These are phyloP conservation scores for Lacerta bilineata DNA, from an alignment of 2,797 vertebrate species.

Conservation along the genomic window DNA sequence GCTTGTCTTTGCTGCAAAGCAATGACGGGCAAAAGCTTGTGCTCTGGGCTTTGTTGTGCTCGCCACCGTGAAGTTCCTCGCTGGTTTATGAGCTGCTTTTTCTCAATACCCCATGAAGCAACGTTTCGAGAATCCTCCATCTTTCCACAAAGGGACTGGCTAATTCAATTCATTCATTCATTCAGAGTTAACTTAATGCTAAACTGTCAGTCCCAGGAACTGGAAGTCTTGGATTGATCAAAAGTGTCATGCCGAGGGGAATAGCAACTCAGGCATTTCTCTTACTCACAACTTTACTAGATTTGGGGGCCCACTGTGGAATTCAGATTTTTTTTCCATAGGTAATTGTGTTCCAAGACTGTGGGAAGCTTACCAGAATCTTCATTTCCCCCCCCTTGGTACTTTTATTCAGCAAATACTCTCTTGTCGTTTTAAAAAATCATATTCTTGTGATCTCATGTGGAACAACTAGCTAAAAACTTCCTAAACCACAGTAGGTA, in stretches of 20 bases:
- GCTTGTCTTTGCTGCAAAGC: slow-evolving; percentile 37
- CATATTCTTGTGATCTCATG: neutral
- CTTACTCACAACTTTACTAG: neutral
- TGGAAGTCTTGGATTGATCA: neutral
- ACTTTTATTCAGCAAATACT: neutral
- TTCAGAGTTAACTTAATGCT: neutral
- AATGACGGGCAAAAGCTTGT: neutral
- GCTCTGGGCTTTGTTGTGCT: slow-evolving; percentile 14
- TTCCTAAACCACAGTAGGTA: neutral
- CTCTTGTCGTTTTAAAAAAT: neutral
- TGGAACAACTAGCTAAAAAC: neutral
- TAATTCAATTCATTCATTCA: neutral
- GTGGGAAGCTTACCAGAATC: neutral
- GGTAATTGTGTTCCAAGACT: neutral
- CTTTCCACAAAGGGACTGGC: neutral
- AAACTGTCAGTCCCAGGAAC: neutral
- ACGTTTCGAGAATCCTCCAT: neutral
- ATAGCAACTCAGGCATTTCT: neutral
- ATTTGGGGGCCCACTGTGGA: neutral
- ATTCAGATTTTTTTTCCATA: neutral
- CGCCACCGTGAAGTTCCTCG: neutral
- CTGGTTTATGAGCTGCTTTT: neutral
- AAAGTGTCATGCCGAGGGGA: neutral
- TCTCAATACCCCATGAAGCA: neutral
- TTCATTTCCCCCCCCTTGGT: neutral